Evolutionary conservation across 2,113 vertebrate species (phyloP).

Genomic region (Elephas maximus): DNA sequence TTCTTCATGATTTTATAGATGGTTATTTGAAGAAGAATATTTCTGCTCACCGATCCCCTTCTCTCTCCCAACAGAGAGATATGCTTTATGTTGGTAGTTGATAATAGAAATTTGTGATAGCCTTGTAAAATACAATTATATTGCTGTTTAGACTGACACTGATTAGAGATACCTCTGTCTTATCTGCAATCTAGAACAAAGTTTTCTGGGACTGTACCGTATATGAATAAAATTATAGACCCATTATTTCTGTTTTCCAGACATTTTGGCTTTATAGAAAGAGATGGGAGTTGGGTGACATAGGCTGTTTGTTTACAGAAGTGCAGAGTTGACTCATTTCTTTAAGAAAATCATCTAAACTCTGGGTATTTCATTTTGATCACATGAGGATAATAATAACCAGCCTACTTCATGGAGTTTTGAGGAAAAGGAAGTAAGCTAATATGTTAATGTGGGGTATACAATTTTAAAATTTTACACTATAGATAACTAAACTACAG

Average conservation of each 20-base stretch:
- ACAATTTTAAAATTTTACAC: not conserved
- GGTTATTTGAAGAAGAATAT: constrained; percentile 25
- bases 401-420: not conserved
- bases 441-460: not conserved
- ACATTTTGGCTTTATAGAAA: constrained; percentile 48
- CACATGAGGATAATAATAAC: not conserved
- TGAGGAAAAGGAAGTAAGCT: constrained; percentile 18
- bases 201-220: not conserved
- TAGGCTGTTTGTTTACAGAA: not conserved
- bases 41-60: not conserved
- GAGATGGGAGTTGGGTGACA: not conserved
- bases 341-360: not conserved
- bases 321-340: not conserved
- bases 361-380: not conserved
- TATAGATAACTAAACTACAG: constrained; percentile 40
- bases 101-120: constrained; percentile 14
- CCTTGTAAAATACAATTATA: constrained; percentile 33
- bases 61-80: not conserved
- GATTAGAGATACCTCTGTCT: not conserved
- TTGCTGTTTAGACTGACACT: not conserved
- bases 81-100: constrained; percentile 16
- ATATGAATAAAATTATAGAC: constrained; percentile 7
- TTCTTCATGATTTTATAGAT: constrained; percentile 32
- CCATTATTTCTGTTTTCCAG: not conserved
- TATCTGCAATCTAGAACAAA: constrained; percentile 20